Percentiles rank a stretch among this genome's conserved stretches.
These are phyloP conservation scores for Dromas ardeola DNA, from an alignment of 2,113 vertebrate species.

Conservation along the genomic window DNA sequence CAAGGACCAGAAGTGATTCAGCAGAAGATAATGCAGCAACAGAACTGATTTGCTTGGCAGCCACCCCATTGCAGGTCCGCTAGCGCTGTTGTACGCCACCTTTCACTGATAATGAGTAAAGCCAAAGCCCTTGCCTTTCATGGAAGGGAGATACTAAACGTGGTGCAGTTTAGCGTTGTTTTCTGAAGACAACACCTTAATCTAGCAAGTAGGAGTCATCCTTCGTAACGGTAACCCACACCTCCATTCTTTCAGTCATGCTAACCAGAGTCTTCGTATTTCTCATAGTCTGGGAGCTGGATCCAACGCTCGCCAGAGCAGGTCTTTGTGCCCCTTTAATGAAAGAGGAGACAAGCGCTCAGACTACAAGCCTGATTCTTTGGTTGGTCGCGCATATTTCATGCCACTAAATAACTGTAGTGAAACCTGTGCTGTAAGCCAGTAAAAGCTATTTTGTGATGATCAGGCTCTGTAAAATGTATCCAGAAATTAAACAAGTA, in stretches of 20 bases:
- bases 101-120: background rate
- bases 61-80: background rate
- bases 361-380: background rate
- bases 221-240: background rate
- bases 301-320: background rate
- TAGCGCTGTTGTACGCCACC: background rate
- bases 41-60: background rate
- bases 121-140: background rate
- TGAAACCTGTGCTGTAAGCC: background rate
- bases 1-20: slow-evolving; percentile 23
- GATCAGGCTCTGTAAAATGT: background rate
- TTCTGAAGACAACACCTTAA: background rate
- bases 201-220: background rate
- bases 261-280: background rate
- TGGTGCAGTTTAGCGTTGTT: background rate
- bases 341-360: background rate
- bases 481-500: slow-evolving; percentile 9
- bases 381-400: background rate
- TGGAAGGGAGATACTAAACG: background rate
- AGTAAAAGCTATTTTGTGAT: background rate
- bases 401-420: background rate
- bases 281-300: background rate
- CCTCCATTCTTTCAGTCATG: background rate
- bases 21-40: background rate
- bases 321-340: background rate